A percentile compares a stretch with the other conserved stretches of the same genome.
Conservation (phyloP, 2,797 vertebrate genomes). For the Triplophysa bombifrons region DNA sequence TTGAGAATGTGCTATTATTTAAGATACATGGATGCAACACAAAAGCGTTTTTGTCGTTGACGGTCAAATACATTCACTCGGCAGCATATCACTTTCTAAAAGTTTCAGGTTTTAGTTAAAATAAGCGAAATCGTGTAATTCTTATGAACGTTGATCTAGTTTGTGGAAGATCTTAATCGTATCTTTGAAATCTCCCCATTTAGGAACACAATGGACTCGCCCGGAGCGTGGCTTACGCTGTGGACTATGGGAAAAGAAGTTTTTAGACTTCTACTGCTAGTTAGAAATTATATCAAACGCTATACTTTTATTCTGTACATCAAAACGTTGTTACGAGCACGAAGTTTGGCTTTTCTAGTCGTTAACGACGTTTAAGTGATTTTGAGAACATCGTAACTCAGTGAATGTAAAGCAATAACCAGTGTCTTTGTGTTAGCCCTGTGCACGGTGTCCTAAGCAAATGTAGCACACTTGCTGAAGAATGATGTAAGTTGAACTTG, state of each 20-base stretch:
- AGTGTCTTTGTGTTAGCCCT: not conserved
- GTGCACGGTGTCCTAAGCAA: constrained; percentile 6
- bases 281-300: not conserved
- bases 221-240: constrained; percentile 39
- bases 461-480: not conserved
- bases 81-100: no score
- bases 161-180: not conserved
- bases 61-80: not conserved
- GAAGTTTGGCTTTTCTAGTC: not conserved
- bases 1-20: constrained; percentile 33
- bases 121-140: not conserved
- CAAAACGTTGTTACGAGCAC: not conserved
- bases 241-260: constrained; percentile 53
- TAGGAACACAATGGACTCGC: constrained; percentile 21
- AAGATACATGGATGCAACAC: constrained; percentile 10
- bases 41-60: not conserved
- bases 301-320: not conserved
- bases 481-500: not conserved
- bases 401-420: not conserved
- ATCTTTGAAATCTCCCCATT: not conserved
- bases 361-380: not conserved
- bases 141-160: not conserved
- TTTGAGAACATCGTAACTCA: not conserved
- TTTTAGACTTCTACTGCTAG: not conserved
- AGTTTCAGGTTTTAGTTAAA: not conserved